Base-by-base conservation (phyloP, 2,888 invertebrate species). In the Spatulosminthurus flaviceps region DNA sequence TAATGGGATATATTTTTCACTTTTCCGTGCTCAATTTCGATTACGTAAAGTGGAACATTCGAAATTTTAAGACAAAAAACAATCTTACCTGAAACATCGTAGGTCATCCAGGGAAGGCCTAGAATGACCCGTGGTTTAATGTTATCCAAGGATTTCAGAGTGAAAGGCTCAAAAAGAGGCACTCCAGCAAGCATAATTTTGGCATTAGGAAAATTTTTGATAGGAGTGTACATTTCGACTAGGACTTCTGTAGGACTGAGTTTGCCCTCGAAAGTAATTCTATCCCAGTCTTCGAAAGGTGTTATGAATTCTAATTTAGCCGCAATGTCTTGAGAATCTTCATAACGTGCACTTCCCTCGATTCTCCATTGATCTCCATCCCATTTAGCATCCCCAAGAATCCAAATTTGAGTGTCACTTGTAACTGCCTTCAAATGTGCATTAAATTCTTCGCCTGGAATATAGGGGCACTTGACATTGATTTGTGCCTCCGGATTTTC, bases 261-360 rank as follows among this genome's bases (percentile, higher is more conserved):
- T 76, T 82, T 84, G 11, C 83, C 80, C 13, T 81, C 85, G 19
- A 85, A 70, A 1, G 84, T 84, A 1, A 84, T 13, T 71, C 84
- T 51, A 22, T 85, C 82, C 67, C 84, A 77, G 16, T 80, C 81
- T 29, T 80, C 79, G 29, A 82, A 83, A n/a, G 85, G 84, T 7
- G 83, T 83, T 2, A 79, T 72, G 13, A 82, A 64, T 29, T 84
- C 83, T 11, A 85, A 70, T 77, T 84, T 84, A 11, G 80, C 76
- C 19, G 80, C 80, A 82, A 83, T 82, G 61, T 84, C 79, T 21
- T 75, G 22, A 0, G 81, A 21, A 67, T 69, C 26, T 1, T 64
- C 51, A 69, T 81, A 84, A 13, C 78, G 43, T 0, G 77, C 61
- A 1, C 79, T 80, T 16, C 81, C 83, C 72, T 85, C 84, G 22